Evolutionary conservation across 2,888 invertebrate species (phyloP), one percentile per base, ranked within the genome.

Genomic region (Muscina levida): DNA sequence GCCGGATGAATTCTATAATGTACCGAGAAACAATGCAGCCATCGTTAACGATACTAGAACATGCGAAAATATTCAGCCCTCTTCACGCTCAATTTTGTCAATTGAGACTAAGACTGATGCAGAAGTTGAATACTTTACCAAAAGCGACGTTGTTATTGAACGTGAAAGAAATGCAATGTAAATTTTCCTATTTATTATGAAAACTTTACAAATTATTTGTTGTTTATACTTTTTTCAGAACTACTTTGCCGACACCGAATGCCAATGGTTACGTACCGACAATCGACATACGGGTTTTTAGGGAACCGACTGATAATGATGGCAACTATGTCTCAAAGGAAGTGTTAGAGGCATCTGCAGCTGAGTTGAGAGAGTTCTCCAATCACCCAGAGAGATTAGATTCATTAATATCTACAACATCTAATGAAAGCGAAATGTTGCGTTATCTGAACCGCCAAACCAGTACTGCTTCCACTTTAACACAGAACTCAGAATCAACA

Each of bases 61-160:
- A 5, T 3, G 4, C 3, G 72, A 82, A 37, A 37, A 10, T 22
- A n/a, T 44, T 4, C 26, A 53, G 42, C 68, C 71, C 19, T 17
- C 66, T 57, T 39, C 39, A 4, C 4, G 6, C 13, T 62, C 84
- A 84, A 22, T 84, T 84, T 15, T 71, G 17, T 76, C 81, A 77
- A 66, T 82, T 42, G 83, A 83, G 59, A 68, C 82, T 26, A 89
- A 89, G 86, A 88, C 88, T 86, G 87, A 88, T 13, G 86, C 84
- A 56, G 89, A 89, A 72, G 87, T 87, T 5, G 89, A 89, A 67
- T 90, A 90, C 82, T 90, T 89, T 72, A 90, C 89, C 31, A 89
- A 90, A 83, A 90, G 89, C 77, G 90, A 91, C 83, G 86, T 89
- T 44, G 83, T 85, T 39, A 89, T 89, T 77, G 87, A 86, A 65